Evolutionary conservation across 1,140 invertebrate genomes (phyloP).

Genomic region (Ganaspis sp.): DNA sequence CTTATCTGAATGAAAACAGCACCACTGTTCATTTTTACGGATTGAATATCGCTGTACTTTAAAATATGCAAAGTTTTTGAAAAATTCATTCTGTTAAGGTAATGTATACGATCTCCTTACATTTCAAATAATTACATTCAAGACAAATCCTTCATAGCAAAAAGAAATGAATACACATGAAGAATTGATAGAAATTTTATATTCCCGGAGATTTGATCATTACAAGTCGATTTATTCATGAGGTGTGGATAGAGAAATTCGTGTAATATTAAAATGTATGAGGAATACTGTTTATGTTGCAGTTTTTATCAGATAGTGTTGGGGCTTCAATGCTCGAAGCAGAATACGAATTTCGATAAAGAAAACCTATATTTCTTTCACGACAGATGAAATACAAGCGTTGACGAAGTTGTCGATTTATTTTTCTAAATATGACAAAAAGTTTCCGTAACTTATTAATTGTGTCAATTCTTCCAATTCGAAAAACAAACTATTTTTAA

Average conservation of each 20-base stretch:
- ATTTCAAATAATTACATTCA: slow-evolving; percentile 1
- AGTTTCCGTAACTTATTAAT: neutral
- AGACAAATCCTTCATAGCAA: neutral
- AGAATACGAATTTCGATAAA: slow-evolving; percentile 7
- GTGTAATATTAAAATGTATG: slow-evolving; percentile 26
- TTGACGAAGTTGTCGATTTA: neutral
- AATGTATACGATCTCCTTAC: no score
- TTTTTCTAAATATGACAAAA: neutral
- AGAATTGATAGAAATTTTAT: slow-evolving; percentile 8
- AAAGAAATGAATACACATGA: neutral
- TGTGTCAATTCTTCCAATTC: neutral
- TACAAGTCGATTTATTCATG: slow-evolving; percentile 22
- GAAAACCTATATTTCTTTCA: slow-evolving; percentile 15
- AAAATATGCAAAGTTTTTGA: no score
- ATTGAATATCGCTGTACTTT: no score
- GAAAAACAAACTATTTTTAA: neutral
- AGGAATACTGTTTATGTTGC: slow-evolving; percentile 14
- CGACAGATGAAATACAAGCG: slow-evolving; percentile 19
- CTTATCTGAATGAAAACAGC: no score
- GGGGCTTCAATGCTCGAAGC: neutral
- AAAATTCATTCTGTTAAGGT: no score
- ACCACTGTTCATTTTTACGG: no score
- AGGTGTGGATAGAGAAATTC: slow-evolving; percentile 15
- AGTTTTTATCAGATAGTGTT: slow-evolving; percentile 22
- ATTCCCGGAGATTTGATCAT: neutral